Base-by-base conservation (phyloP, 2,888 invertebrate genomes). In the Cheilosia vulpina region DNA sequence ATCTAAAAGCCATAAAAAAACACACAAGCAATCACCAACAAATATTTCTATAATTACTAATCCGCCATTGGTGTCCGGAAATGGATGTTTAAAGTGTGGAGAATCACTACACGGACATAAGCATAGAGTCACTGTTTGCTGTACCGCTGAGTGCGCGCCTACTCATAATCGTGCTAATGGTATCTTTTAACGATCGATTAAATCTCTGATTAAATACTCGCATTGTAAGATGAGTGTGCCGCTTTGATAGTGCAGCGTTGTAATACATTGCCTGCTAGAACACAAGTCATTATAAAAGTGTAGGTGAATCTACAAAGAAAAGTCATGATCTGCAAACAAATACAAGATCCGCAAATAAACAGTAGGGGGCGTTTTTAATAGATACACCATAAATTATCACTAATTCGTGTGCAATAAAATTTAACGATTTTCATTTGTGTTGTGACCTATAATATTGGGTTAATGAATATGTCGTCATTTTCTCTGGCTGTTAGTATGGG, bases 141-240 rank as follows among this genome's bases (percentile, higher is more conserved):
- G 31, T 3, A 21, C 19, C 43, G 19, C 58, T 55, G 4, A 17
- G 43, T 53, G 21, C 3, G 63, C 57, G 47, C 68, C 69, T 58
- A 76, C 71, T 77, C 65, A 68, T 63, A 38, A 71, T 73, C 58
- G 58, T 34, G 77, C 60, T 62, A 77, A 66, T 60, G 55, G 62
- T 62, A 62, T 68, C 60, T 82, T 71, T 82, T 82, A 82, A 77
- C 66, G 82, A 82, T 72, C 72, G 77, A 77, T 77, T 82, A 66
- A 82, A 72, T 68, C 47, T 77, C 55, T 17, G 72, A 72, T 77
- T 50, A 72, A 77, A 72, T 66, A 38, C 34, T 77, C 65, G 34
- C 6, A 17, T 45, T 60, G 9, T 11, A 21, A 62, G 47, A 72
- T 77, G 72, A 66, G 71, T 71, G 63, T 65, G 63, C 82, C 81